Evolutionary conservation across 2,888 invertebrate species (phyloP), one percentile per base, ranked within the genome.

Genomic region (Callyntrura guangdongensis): DNA sequence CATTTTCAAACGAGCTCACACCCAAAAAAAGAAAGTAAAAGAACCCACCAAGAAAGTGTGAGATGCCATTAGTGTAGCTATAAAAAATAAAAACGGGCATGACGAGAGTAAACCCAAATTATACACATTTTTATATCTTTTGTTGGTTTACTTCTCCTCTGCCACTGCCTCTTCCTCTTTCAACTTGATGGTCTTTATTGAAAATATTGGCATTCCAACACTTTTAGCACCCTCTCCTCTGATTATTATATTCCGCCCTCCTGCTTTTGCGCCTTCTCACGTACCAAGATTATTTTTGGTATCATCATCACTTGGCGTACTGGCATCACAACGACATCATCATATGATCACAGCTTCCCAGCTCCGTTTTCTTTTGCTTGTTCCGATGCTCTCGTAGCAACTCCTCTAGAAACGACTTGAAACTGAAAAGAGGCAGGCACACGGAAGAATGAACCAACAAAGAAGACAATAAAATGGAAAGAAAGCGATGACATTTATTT

Each of bases 381-480:
- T 12, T 9, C 53, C 12, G n/a, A n/a, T 14, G 12, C 8, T 14
- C 53, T 53, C 53, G 1, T 53, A 14, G 53, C 6, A 36, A 36
- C 3, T 36, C 36, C 36, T 36, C 36, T 36, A 4, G 36, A 36
- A 53, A n/a, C 53, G 12, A 20, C 8, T 12, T 17, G 61, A n/a
- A 61, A 61, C 12, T 61, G 61, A 61, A 61, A 61, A 61, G 20
- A 61, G 20, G 61, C 2, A 53, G 53, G n/a, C 53, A 53, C 53
- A 17, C 61, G 61, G 61, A 61, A 61, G 61, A 61, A 17, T 61
- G 61, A 61, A 20, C 61, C n/a, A 61, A 61, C n/a, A 17, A 61
- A 61, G 61, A 61, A 61, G 61, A 61, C 61, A 61, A 61, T 61
- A 61, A 61, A 61, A 61, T 17, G 61, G 61, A 14, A 36, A 36